phyloP scores from a whole-genome alignment of 2,797 vertebrate genomes.

The Melanotaenia pygmaea region DNA sequence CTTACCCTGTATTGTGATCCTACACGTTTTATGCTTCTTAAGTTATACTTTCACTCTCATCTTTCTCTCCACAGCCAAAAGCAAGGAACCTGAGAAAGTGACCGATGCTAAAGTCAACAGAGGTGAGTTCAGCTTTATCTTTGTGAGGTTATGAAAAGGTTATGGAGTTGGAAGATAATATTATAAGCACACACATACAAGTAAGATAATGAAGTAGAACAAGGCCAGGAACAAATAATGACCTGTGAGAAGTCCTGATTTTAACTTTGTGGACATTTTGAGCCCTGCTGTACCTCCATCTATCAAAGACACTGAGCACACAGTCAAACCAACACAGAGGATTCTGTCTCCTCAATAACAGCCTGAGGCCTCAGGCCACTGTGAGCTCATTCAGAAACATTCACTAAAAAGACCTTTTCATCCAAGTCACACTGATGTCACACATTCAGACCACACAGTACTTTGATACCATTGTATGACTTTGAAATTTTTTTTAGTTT shows the following conservation, averaged over 20 bases:
- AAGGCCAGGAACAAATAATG: too few species aligned
- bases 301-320: slow-evolving; percentile 12
- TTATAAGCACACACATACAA: neutral
- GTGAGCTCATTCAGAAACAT: slow-evolving; percentile 43
- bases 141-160: slow-evolving; percentile 5
- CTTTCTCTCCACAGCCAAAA: slow-evolving; percentile 88
- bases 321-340: slow-evolving; percentile 34
- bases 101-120: slow-evolving; percentile 87
- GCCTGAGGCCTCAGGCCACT: slow-evolving; percentile 25
- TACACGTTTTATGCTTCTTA: slow-evolving; percentile 21
- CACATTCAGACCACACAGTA: neutral
- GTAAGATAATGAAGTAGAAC: too few species aligned
- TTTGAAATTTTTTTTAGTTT: neutral
- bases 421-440: slow-evolving; percentile 30
- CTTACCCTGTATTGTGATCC: slow-evolving; percentile 34
- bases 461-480: slow-evolving; percentile 1
- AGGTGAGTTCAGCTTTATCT: slow-evolving; percentile 82
- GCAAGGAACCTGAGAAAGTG: slow-evolving; percentile 92
- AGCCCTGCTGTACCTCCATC: slow-evolving; percentile 30
- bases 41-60: slow-evolving; percentile 42
- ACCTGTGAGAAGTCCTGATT: neutral
- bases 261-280: slow-evolving; percentile 22
- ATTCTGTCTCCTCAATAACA: slow-evolving; percentile 30
- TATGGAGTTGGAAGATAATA: neutral
- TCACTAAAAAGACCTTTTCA: slow-evolving; percentile 46